Evolutionary conservation across 2,888 invertebrate genomes (phyloP).

Genomic region (Tupiocoris notatus): DNA sequence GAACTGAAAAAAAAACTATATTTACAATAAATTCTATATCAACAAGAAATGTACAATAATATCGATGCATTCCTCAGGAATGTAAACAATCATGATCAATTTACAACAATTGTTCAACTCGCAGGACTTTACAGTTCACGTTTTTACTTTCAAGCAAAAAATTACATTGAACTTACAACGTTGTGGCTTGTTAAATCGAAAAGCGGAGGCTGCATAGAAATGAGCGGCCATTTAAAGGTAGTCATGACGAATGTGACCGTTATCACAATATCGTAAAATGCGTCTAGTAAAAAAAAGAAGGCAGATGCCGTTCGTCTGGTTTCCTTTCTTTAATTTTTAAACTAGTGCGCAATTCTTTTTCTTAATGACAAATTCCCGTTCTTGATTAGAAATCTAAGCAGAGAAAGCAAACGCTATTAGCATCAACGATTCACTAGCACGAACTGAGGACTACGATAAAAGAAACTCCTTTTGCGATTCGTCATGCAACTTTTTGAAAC

Average conservation of each 20-base stretch:
- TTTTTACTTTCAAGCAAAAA: slow-evolving; percentile 7
- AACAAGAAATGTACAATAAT: slow-evolving; percentile 45
- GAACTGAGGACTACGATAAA: slow-evolving; percentile 14
- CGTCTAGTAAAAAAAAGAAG: background rate
- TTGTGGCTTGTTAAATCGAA: background rate
- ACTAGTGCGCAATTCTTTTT: too few species aligned
- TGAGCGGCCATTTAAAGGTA: background rate
- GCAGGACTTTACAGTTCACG: slow-evolving; percentile 28
- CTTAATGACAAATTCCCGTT: slow-evolving; percentile 6
- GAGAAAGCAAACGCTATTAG: slow-evolving; percentile 21
- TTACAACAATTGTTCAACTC: slow-evolving; percentile 39
- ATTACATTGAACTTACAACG: background rate
- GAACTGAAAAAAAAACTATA: slow-evolving; percentile 22
- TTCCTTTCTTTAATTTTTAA: too few species aligned
- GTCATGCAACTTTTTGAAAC: slow-evolving; percentile 23
- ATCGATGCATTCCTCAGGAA: slow-evolving; percentile 35
- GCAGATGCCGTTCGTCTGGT: slow-evolving; percentile 3
- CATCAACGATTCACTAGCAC: slow-evolving; percentile 1
- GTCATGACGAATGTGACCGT: background rate
- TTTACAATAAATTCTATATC: slow-evolving; percentile 43
- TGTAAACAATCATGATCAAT: slow-evolving; percentile 34
- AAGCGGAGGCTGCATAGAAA: background rate
- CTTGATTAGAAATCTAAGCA: slow-evolving; percentile 26
- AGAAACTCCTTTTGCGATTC: background rate
- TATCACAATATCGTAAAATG: background rate